A percentile compares a stretch with the other conserved stretches of the same genome.
Conservation (phyloP, 2,888 invertebrate genomes). For the Chironomus riparius region DNA sequence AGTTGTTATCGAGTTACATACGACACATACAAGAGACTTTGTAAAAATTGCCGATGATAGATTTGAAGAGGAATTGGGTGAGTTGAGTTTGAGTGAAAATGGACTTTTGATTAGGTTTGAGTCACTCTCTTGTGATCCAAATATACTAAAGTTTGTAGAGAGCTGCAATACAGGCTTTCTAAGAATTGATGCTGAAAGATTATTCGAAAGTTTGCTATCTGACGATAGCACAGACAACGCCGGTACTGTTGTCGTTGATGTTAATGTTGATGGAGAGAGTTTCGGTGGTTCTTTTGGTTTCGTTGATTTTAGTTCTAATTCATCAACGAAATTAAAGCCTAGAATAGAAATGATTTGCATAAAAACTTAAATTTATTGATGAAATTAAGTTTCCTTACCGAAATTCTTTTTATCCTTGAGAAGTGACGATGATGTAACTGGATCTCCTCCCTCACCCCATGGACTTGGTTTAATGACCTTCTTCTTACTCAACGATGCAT, state of each 20-base stretch:
- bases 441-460: constrained; percentile 39
- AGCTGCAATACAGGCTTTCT: constrained; percentile 27
- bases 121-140: constrained; percentile 41
- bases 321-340: constrained; percentile 24
- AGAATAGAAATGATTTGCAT: neutral
- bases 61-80: constrained; percentile 34
- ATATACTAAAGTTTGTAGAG: constrained; percentile 41
- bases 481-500: constrained; percentile 34
- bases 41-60: constrained; percentile 39
- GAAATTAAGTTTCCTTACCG: neutral
- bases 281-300: neutral
- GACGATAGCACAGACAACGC: neutral
- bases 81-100: constrained; percentile 30
- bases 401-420: constrained; percentile 16
- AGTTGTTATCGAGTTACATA: constrained; percentile 44
- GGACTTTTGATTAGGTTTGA: constrained; percentile 36
- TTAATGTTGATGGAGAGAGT: neutral
- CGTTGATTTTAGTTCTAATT: constrained; percentile 4
- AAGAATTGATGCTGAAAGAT: constrained; percentile 7
- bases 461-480: constrained; percentile 25
- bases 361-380: neutral
- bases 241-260: neutral
- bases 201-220: neutral
- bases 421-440: neutral
- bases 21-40: constrained; percentile 17